Percentiles rank a stretch among this genome's conserved stretches.
These are phyloP conservation scores for Peromyscus eremicus DNA, from an alignment of 2,797 vertebrate genomes.

Conservation along the genomic window DNA sequence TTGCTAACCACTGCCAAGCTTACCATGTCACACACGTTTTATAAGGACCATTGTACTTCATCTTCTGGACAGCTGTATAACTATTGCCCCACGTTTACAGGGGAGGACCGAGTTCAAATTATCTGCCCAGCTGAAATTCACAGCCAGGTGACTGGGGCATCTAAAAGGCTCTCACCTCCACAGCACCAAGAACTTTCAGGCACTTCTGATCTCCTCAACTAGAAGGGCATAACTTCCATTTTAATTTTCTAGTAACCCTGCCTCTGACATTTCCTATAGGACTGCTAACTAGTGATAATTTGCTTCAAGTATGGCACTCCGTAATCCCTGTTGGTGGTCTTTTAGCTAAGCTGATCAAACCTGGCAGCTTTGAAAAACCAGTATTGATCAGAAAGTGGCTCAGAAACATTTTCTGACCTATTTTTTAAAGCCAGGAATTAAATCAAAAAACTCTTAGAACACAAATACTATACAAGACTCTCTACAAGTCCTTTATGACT, in stretches of 20 bases:
- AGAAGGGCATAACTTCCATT: neutral
- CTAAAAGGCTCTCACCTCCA: neutral
- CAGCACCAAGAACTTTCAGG: neutral
- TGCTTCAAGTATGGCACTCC: neutral
- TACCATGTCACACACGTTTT: neutral
- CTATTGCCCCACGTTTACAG: neutral
- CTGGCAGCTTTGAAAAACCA: constrained; percentile 45
- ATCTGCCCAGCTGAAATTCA: neutral
- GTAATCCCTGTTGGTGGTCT: neutral
- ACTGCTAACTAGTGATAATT: neutral
- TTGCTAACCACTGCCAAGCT: neutral
- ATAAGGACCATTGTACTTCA: too few relatives aligned
- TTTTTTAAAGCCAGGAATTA: neutral
- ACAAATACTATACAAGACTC: neutral
- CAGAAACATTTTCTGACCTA: constrained; percentile 10
- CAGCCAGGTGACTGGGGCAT: neutral
- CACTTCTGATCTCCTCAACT: neutral
- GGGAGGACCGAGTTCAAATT: neutral
- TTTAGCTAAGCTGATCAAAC: constrained; percentile 25
- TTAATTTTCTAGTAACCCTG: neutral
- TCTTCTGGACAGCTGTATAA: neutral
- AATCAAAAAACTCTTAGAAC: neutral
- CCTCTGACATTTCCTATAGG: neutral
- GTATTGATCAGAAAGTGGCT: constrained; percentile 21
- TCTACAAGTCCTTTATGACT: neutral